These are phyloP conservation scores for Drosophila rellima DNA, from an alignment of 2,888 invertebrate species.

Conservation along the genomic window DNA sequence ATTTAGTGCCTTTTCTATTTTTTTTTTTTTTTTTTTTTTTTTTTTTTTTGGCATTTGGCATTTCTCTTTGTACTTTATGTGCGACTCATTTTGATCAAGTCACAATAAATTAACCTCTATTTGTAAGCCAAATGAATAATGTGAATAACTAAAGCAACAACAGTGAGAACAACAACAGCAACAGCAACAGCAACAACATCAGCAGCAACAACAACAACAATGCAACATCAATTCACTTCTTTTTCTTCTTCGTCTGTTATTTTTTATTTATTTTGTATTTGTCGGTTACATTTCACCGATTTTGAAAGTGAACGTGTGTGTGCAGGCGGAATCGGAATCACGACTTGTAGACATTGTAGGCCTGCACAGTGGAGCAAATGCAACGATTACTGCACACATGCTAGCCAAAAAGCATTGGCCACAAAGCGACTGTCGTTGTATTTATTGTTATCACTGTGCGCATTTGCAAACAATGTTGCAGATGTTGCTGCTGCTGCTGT, in stretches of 20 bases:
- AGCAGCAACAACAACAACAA: conserved; percentile 45
- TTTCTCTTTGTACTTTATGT: conserved; percentile 44
- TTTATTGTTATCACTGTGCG: conserved; percentile 47
- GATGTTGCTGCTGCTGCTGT: conserved; percentile 12
- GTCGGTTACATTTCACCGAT: conserved; percentile 82
- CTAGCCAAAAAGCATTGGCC: neutral
- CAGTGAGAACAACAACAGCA: conserved; percentile 12
- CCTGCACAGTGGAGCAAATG: conserved; percentile 54
- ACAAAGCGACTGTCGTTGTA: conserved; percentile 30
- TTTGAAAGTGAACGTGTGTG: conserved; percentile 83
- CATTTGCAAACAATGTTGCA: conserved; percentile 44
- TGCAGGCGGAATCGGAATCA: conserved; percentile 72
- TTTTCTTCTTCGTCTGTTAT: conserved; percentile 18
- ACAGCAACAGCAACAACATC: conserved; percentile 40
- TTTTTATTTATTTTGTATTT: conserved; percentile 24
- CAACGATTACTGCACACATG: conserved; percentile 11
- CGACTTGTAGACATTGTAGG: conserved; percentile 58
- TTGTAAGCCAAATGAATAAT: conserved; percentile 77
- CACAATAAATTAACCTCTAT: conserved; percentile 73
- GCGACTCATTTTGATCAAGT: conserved; percentile 56
- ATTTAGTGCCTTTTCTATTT: conserved; percentile 18
- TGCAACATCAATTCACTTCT: conserved; percentile 55
- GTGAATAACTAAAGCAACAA: conserved; percentile 61
- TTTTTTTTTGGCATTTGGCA: no score
- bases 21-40: no score